phyloP scores from a whole-genome alignment of 2,888 invertebrate species.

The Scaptodrosophila latifasciaeformis region DNA sequence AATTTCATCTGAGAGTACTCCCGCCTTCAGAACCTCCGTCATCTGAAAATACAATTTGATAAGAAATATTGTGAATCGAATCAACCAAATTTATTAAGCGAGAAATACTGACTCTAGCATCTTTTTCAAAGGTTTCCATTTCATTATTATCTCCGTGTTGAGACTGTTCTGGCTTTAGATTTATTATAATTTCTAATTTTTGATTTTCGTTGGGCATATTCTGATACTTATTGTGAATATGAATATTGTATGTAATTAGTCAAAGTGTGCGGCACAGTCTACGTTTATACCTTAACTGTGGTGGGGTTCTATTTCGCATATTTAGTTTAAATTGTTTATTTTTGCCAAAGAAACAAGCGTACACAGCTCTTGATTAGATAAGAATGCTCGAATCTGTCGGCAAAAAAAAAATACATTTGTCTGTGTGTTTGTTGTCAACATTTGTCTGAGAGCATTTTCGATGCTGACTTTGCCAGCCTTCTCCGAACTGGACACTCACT shows the following conservation, averaged over 20 bases:
- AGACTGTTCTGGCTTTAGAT: too few relatives aligned
- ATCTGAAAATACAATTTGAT: slow-evolving; percentile 75
- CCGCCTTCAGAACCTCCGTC: slow-evolving; percentile 90
- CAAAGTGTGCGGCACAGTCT: slow-evolving; percentile 20
- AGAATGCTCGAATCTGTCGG: slow-evolving; percentile 26
- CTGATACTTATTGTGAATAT: too few relatives aligned
- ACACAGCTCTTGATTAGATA: slow-evolving; percentile 45
- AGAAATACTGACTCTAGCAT: slow-evolving; percentile 46
- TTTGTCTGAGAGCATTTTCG: too few relatives aligned
- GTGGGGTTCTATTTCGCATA: slow-evolving; percentile 34
- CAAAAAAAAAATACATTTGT: too few relatives aligned
- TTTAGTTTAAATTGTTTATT: slow-evolving; percentile 34
- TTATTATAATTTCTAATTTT: too few relatives aligned
- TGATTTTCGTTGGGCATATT: too few relatives aligned
- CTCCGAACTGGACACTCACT: too few relatives aligned
- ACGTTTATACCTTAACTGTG: slow-evolving; percentile 44
- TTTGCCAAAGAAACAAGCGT: slow-evolving; percentile 36
- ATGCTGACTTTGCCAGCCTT: too few relatives aligned
- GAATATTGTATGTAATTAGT: slow-evolving; percentile 29
- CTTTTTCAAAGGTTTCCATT: slow-evolving; percentile 17
- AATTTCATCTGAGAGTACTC: slow-evolving; percentile 88
- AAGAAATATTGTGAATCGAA: too few relatives aligned
- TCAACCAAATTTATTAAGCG: slow-evolving; percentile 5
- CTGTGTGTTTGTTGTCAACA: too few relatives aligned
- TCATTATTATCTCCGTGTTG: too few relatives aligned